A percentile compares a stretch with the other conserved stretches of the same genome.
These are phyloP conservation scores for Platyura marginata DNA, from an alignment of 1,140 invertebrate species.

Conservation along the genomic window DNA sequence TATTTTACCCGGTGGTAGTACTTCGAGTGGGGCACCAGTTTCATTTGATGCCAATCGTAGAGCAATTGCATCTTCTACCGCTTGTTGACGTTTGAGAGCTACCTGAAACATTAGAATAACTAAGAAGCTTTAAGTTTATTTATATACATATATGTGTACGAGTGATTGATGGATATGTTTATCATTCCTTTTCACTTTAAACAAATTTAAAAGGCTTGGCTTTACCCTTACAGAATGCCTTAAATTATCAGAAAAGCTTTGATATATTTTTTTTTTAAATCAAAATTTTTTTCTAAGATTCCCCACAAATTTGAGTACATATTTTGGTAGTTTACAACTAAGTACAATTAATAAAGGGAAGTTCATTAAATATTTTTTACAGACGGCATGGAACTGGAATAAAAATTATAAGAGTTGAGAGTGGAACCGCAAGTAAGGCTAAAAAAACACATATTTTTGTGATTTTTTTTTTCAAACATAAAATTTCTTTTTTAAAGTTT, in stretches of 20 bases:
- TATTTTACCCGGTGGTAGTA: constrained; percentile 79
- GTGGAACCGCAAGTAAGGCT: too few species aligned
- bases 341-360: too few species aligned
- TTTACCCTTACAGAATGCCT: not conserved
- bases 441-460: too few species aligned
- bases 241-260: not conserved
- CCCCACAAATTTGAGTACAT: too few species aligned
- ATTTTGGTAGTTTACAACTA: too few species aligned
- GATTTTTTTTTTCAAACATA: too few species aligned
- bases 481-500: too few species aligned
- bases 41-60: constrained; percentile 77
- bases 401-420: too few species aligned
- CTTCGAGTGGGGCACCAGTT: constrained; percentile 58
- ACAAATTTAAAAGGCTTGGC: not conserved
- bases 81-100: constrained; percentile 91
- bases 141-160: not conserved
- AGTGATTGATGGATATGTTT: not conserved
- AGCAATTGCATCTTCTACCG: constrained; percentile 91
- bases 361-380: too few species aligned
- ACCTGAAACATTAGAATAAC: constrained; percentile 38
- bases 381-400: too few species aligned
- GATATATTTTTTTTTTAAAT: not conserved
- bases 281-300: too few species aligned
- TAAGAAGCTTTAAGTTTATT: not conserved
- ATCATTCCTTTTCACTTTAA: not conserved